Conservation (phyloP, 2,888 invertebrate genomes). For the Congeria kusceri region DNA sequence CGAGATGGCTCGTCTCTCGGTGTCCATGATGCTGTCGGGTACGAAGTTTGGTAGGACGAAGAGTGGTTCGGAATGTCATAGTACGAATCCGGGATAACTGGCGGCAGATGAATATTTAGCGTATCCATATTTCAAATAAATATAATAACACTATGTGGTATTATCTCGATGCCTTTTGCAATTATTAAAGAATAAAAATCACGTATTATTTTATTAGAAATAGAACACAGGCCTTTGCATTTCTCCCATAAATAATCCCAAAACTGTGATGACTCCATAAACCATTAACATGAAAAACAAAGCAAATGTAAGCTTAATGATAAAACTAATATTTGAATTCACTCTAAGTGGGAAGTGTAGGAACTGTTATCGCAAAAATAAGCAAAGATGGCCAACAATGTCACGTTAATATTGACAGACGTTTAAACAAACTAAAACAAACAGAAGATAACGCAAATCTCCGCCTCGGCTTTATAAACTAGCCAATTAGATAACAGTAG, state of each 20-base stretch:
- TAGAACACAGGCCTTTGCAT: not conserved
- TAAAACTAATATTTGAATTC: conserved; percentile 62
- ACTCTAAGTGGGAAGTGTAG: conserved; percentile 53
- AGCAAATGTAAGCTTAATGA: conserved; percentile 43
- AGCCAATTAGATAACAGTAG: conserved; percentile 37
- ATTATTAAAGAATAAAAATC: too few relatives aligned
- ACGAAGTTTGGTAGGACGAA: conserved; percentile 42
- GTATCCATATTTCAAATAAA: conserved; percentile 50
- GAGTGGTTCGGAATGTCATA: conserved; percentile 57
- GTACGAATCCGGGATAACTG: conserved; percentile 60
- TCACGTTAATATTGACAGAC: conserved; percentile 20
- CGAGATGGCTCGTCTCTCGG: conserved; percentile 37
- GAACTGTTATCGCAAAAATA: conserved; percentile 44
- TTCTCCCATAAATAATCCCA: too few relatives aligned
- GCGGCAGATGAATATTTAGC: conserved; percentile 60
- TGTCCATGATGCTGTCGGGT: conserved; percentile 32
- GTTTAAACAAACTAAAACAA: conserved; percentile 35
- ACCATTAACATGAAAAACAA: conserved; percentile 41
- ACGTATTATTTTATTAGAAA: not conserved
- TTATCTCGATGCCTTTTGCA: too few relatives aligned
- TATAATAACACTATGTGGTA: too few relatives aligned
- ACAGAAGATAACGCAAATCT: conserved; percentile 46
- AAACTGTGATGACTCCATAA: not conserved
- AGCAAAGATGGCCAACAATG: conserved; percentile 24
- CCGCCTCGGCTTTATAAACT: conserved; percentile 26